These are phyloP conservation scores for Mus spicilegus DNA, from an alignment of 2,113 vertebrate genomes.

Conservation along the genomic window DNA sequence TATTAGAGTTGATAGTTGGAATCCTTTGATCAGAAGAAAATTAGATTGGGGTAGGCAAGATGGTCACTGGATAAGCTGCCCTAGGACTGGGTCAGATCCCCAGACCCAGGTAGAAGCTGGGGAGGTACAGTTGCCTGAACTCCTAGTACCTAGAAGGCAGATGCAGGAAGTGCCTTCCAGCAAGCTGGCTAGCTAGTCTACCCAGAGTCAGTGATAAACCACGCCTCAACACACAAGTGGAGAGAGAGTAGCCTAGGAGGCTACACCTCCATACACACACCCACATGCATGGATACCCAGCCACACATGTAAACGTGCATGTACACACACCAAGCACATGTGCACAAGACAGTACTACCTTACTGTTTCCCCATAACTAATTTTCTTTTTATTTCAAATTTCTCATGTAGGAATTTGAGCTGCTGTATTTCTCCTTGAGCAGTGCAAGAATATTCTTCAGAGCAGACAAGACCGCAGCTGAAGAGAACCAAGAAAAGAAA, in stretches of 20 bases:
- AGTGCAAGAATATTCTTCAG: constrained; percentile 99
- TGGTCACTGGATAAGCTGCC: background rate
- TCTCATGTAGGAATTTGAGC: constrained; percentile 95
- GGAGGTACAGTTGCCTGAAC: background rate
- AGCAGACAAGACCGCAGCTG: constrained; percentile 98
- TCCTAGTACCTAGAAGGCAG: background rate
- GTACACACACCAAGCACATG: background rate
- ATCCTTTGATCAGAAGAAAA: constrained; percentile 34
- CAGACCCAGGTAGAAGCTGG: too few relatives aligned
- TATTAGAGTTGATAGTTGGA: constrained; percentile 33
- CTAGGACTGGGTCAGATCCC: background rate
- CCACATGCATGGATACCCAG: background rate
- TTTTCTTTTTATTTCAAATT: constrained; percentile 60
- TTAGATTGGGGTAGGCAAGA: background rate
- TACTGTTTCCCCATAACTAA: background rate
- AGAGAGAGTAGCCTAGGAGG: background rate
- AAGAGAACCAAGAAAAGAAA: constrained; percentile 97
- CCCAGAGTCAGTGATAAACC: background rate
- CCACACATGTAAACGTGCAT: background rate
- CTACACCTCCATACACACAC: background rate
- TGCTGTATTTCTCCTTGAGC: constrained; percentile 98
- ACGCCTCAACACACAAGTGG: background rate
- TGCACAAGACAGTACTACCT: constrained; percentile 8
- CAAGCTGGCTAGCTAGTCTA: background rate
- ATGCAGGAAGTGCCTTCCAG: background rate